These are phyloP conservation scores for Lottia scabra DNA, from an alignment of 2,888 invertebrate genomes.

Conservation along the genomic window DNA sequence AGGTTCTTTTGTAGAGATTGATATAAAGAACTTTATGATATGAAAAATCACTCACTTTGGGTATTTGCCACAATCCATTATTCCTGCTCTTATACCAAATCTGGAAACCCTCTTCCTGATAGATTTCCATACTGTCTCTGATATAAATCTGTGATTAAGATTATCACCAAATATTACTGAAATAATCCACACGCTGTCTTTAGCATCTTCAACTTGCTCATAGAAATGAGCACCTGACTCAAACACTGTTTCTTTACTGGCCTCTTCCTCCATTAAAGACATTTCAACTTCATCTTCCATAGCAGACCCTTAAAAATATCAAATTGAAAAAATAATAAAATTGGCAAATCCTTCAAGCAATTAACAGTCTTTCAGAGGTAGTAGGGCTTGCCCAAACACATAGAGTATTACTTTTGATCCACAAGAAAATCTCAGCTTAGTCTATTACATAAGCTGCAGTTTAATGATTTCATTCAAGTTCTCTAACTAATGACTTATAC, in stretches of 20 bases:
- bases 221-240: conserved; percentile 69
- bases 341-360: too few relatives aligned
- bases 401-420: too few relatives aligned
- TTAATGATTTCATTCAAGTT: too few relatives aligned
- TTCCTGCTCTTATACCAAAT: conserved; percentile 71
- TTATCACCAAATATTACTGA: conserved; percentile 66
- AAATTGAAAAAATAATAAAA: not conserved
- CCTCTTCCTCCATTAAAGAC: conserved; percentile 39
- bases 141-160: conserved; percentile 4
- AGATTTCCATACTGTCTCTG: conserved; percentile 67
- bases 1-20: too few relatives aligned
- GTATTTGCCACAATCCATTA: conserved; percentile 69
- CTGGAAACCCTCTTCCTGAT: conserved; percentile 68
- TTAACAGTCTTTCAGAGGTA: too few relatives aligned
- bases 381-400: too few relatives aligned
- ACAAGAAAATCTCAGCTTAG: too few relatives aligned
- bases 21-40: too few relatives aligned
- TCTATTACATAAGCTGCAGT: too few relatives aligned
- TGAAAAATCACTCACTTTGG: not conserved
- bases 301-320: conserved; percentile 55
- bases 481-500: too few relatives aligned
- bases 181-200: conserved; percentile 73
- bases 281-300: conserved; percentile 62
- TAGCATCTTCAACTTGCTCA: conserved; percentile 72
- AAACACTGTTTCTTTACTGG: conserved; percentile 60